These are phyloP conservation scores for Phortica magna DNA, from an alignment of 2,888 invertebrate genomes.

Conservation along the genomic window DNA sequence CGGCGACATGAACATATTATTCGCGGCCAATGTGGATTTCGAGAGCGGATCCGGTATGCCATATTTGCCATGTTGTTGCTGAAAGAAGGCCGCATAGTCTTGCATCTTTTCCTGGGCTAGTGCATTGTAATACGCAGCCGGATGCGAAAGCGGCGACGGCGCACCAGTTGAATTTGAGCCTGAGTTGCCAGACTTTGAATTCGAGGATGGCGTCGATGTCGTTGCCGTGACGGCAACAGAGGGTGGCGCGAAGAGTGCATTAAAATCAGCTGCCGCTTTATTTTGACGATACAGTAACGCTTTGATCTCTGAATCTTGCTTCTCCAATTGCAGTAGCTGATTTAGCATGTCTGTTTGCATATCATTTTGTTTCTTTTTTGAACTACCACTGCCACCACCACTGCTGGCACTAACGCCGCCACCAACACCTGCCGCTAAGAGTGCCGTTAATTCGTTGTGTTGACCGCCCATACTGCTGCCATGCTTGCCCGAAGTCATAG, in stretches of 20 bases:
- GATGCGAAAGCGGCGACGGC: conserved; percentile 67
- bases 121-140: conserved; percentile 75
- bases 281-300: conserved; percentile 76
- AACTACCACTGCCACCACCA: conserved; percentile 45
- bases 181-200: conserved; percentile 53
- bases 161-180: conserved; percentile 50
- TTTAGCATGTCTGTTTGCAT: conserved; percentile 75
- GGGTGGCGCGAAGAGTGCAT: conserved; percentile 74
- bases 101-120: conserved; percentile 79
- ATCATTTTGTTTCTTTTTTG: conserved; percentile 42
- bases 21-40: conserved; percentile 86
- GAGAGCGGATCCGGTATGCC: conserved; percentile 87
- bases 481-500: conserved; percentile 62
- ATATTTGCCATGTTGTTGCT: conserved; percentile 77
- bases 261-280: conserved; percentile 75
- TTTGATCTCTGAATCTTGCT: conserved; percentile 75
- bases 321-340: conserved; percentile 75
- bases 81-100: conserved; percentile 79
- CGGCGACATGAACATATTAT: conserved; percentile 88
- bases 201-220: conserved; percentile 40
- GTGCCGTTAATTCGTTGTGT: conserved; percentile 72
- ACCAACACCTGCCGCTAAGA: conserved; percentile 68
- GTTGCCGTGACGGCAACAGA: conserved; percentile 54
- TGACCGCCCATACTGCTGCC: conserved; percentile 52
- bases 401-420: conserved; percentile 48